These are phyloP conservation scores for Diadegma fenestrale DNA, from an alignment of 2,888 invertebrate genomes.

Conservation along the genomic window DNA sequence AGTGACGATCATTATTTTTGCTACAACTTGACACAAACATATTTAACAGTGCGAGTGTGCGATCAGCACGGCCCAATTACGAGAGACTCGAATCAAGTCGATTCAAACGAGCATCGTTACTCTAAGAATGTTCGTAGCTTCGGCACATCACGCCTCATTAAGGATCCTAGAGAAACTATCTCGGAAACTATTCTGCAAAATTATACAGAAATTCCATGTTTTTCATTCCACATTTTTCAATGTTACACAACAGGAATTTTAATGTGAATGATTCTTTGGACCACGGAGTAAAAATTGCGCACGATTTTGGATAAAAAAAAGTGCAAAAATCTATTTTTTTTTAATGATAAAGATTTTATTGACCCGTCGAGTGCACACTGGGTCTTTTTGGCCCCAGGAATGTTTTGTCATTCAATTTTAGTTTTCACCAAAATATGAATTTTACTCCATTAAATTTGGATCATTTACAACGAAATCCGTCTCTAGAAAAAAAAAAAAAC, in stretches of 20 bases:
- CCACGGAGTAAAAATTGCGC: background rate
- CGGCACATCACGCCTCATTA: conserved; percentile 56
- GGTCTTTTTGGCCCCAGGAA: too few species aligned
- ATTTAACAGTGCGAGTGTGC: background rate
- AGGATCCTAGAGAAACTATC: conserved; percentile 1
- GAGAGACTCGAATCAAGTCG: conserved; percentile 65
- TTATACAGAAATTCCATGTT: background rate
- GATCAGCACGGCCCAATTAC: conserved; percentile 65
- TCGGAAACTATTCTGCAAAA: background rate
- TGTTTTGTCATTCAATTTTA: too few species aligned
- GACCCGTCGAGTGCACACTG: too few species aligned
- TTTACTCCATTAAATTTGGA: too few species aligned
- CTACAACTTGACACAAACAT: background rate
- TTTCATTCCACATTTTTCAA: background rate
- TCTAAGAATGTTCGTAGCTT: conserved; percentile 69
- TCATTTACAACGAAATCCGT: too few species aligned
- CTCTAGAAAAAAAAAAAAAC: too few species aligned
- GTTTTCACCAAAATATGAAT: too few species aligned
- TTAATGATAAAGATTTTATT: too few species aligned
- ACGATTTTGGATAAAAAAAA: too few species aligned
- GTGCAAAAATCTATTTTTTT: too few species aligned
- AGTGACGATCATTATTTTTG: background rate
- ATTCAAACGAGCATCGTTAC: conserved; percentile 65
- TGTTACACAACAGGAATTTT: background rate
- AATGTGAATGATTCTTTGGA: background rate